phyloP scores from a whole-genome alignment of 2,888 invertebrate genomes.

The Pyralis farinalis region DNA sequence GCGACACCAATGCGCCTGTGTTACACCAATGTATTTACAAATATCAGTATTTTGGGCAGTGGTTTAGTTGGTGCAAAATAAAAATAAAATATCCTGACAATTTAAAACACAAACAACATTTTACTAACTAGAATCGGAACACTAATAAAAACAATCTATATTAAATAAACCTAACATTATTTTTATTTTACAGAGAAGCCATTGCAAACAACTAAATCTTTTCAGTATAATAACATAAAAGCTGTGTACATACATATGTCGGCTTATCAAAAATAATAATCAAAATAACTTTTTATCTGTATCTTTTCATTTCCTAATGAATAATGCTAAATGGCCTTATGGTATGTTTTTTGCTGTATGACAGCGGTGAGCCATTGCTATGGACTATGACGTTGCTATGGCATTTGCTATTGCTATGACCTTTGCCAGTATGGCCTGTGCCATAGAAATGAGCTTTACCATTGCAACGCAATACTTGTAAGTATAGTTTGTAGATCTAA shows the following conservation, averaged over 20 bases:
- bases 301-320: too few species aligned
- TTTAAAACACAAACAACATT: slow-evolving; percentile 8
- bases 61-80: slow-evolving; percentile 32
- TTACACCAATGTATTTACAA: slow-evolving; percentile 72
- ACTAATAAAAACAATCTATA: slow-evolving; percentile 9
- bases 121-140: slow-evolving; percentile 13
- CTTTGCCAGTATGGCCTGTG: neutral
- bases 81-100: slow-evolving; percentile 4
- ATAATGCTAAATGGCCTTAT: too few species aligned
- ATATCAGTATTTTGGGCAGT: slow-evolving; percentile 58
- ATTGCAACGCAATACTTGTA: neutral
- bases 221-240: neutral
- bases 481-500: neutral
- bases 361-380: too few species aligned
- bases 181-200: slow-evolving; percentile 9
- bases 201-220: slow-evolving; percentile 6
- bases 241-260: slow-evolving; percentile 4
- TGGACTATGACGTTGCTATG: too few species aligned
- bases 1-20: slow-evolving; percentile 52
- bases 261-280: slow-evolving; percentile 4
- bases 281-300: too few species aligned
- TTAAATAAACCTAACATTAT: slow-evolving; percentile 9
- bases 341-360: too few species aligned
- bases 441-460: neutral
- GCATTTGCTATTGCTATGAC: too few species aligned